Conservation (phyloP, 2,888 invertebrate genomes). For the Polyommatus icarus region DNA sequence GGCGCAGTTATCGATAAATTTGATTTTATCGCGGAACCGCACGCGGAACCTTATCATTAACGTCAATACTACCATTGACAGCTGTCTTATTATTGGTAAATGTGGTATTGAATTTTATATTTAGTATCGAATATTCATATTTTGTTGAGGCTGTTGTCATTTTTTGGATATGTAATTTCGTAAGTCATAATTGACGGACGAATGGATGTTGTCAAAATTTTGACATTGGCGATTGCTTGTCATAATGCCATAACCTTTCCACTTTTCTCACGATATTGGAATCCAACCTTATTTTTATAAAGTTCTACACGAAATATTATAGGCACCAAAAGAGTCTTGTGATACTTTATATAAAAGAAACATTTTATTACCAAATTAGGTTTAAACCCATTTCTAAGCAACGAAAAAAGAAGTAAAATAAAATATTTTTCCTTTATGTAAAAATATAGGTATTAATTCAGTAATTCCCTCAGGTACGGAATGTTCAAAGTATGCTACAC, state of each 20-base stretch:
- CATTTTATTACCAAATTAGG: background rate
- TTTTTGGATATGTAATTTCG: background rate
- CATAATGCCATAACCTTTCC: background rate
- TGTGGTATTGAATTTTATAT: slow-evolving; percentile 22
- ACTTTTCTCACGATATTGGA: background rate
- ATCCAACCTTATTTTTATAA: background rate
- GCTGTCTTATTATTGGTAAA: slow-evolving; percentile 26
- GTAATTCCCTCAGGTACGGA: background rate
- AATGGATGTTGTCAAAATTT: background rate
- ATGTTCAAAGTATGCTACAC: background rate
- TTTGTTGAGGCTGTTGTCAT: background rate
- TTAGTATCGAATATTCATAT: slow-evolving; percentile 7
- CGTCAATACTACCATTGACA: slow-evolving; percentile 31
- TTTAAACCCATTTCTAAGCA: background rate
- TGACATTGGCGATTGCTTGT: background rate
- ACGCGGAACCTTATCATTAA: slow-evolving; percentile 41
- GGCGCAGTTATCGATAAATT: slow-evolving; percentile 49
- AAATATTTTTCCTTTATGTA: background rate
- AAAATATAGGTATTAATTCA: background rate
- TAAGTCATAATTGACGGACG: background rate
- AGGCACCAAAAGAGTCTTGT: background rate
- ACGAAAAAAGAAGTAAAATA: background rate
- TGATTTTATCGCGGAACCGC: slow-evolving; percentile 43
- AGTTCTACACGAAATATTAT: background rate
- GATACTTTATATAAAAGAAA: background rate